Evolutionary conservation across 2,888 invertebrate species (phyloP), one percentile per base, ranked within the genome.

Genomic region (Amiota communis): DNA sequence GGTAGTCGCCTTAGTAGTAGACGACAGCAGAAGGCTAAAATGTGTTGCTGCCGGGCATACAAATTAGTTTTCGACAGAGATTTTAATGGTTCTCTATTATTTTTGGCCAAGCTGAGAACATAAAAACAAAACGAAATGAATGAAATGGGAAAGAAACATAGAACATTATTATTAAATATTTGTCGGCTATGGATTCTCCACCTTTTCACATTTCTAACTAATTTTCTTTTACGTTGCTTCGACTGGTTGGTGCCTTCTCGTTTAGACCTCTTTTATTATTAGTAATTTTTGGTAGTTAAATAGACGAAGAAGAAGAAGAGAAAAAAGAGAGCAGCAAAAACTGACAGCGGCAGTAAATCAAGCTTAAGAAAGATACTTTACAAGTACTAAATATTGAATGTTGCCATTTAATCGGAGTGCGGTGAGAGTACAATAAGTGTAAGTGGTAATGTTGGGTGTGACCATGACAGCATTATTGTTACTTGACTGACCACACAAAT

Each of bases 301-400:
- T 51, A 23, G 48, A 51, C n/a, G 53, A 68, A 68, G 67, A 9
- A 68, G 15, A 12, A 8, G 51, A 23, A 67, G 17, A 51, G 8
- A 20, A 15, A 64, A 46, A 36, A 17, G 46, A n/a, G 46, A 64
- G n/a, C 53, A 36, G 63, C 8, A 65, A 51, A 51, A n/a, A n/a
- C 23, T 53, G 59, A 72, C 56, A 67, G 57, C 47, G 6, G 36
- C 67, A 72, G 72, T 71, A 74, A 78, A 75, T 78, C 74, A 73
- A 74, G 79, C 77, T 73, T 68, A 36, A 36, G 36, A 75, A 75
- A 75, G 68, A 70, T 73, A 53, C 67, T 68, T 68, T 51, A 47
- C 49, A n/a, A 68, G 23, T 23, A 68, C 13, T 53, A 68, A 68
- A 68, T 68, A 53, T 68, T 68, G 51, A 68, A 53, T 68, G 53